phyloP scores from a whole-genome alignment of 2,113 vertebrate genomes.

The Atrichornis clamosus region DNA sequence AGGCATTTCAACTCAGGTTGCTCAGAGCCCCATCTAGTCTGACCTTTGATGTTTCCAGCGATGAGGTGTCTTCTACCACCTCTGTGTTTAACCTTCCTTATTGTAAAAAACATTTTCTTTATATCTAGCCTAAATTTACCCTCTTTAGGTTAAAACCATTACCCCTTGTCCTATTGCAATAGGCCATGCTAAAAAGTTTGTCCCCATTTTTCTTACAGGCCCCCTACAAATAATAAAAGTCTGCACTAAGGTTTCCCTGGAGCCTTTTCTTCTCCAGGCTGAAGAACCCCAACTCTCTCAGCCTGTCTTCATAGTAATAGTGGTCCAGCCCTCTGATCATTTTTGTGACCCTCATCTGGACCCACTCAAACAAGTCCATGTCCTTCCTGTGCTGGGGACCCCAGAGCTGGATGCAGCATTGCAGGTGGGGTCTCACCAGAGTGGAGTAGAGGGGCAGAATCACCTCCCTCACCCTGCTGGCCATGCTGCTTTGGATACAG shows the following conservation, averaged over 20 bases:
- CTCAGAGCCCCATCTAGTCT: neutral
- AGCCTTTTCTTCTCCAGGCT: neutral
- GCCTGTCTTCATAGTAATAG: neutral
- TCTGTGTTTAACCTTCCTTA: neutral
- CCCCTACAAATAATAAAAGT: neutral
- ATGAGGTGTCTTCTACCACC: neutral
- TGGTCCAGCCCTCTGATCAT: neutral
- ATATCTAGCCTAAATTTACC: neutral
- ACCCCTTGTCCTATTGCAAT: neutral
- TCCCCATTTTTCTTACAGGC: neutral
- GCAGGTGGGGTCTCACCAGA: neutral
- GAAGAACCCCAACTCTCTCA: neutral
- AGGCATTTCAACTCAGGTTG: neutral
- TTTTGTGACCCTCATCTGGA: neutral
- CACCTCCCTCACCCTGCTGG: neutral
- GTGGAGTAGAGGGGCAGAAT: neutral
- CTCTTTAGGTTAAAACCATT: neutral
- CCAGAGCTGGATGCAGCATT: neutral
- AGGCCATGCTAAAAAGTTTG: rapidly evolving
- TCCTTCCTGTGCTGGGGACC: neutral
- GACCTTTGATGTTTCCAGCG: neutral
- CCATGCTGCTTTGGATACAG: neutral
- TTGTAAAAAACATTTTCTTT: neutral
- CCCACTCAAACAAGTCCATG: neutral
- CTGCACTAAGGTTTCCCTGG: neutral